Evolutionary conservation across 1,140 invertebrate species (phyloP).

Genomic region (Drosophila parvula): DNA sequence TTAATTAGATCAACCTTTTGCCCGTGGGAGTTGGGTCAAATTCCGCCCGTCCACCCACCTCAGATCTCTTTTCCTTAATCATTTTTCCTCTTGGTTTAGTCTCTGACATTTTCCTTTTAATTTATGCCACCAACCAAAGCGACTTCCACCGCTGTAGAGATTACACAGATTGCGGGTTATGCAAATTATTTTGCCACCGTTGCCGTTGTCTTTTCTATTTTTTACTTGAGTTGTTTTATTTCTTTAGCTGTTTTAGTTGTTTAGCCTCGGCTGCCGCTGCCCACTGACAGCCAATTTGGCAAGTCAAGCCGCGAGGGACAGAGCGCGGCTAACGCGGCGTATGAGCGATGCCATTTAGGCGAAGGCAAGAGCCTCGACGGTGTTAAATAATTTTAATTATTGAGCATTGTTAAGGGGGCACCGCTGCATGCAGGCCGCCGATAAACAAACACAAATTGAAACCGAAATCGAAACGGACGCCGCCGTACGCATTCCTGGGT

Average conservation of each 20-base stretch:
- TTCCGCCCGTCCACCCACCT: not conserved
- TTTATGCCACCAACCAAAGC: conserved; percentile 49
- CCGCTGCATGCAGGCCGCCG: conserved; percentile 6
- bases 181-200: conserved; percentile 70
- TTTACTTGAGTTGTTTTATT: conserved; percentile 9
- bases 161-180: conserved; percentile 59
- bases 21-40: conserved; percentile 23
- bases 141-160: conserved; percentile 27
- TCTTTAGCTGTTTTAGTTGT: conserved; percentile 7
- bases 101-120: conserved; percentile 64
- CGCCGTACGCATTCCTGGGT: conserved; percentile 61
- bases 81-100: conserved; percentile 12
- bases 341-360: conserved; percentile 51
- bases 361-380: conserved; percentile 9
- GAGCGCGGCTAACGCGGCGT: conserved; percentile 34
- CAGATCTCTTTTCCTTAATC: not conserved
- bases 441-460: conserved; percentile 70
- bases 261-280: conserved; percentile 3
- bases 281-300: conserved; percentile 63
- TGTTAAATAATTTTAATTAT: conserved; percentile 75
- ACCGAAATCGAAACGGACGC: conserved; percentile 63
- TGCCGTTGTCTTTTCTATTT: conserved; percentile 4
- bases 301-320: conserved; percentile 34
- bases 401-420: conserved; percentile 40
- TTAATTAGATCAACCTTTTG: conserved; percentile 35